Evolutionary conservation across 1,140 invertebrate genomes (phyloP).

Genomic region (Drosophila repletoides): DNA sequence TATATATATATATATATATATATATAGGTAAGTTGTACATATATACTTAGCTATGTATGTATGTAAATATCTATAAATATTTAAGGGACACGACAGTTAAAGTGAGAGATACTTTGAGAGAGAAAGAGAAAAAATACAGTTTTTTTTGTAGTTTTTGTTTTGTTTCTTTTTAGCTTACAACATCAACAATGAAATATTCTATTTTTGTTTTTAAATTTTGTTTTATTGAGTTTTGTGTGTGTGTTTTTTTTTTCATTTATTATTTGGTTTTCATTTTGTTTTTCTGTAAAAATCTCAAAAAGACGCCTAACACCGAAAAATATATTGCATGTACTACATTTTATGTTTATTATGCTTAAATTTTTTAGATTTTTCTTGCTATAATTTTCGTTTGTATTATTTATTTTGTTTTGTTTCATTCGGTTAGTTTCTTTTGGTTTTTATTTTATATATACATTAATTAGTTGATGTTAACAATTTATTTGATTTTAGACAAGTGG

Average conservation of each 20-base stretch:
- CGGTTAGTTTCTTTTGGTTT: constrained; percentile 25
- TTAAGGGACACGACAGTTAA: constrained; percentile 71
- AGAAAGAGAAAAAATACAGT: constrained; percentile 72
- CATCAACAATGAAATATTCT: constrained; percentile 82
- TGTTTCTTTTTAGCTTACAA: constrained; percentile 70
- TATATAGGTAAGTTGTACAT: constrained; percentile 44
- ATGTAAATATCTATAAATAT: constrained; percentile 70
- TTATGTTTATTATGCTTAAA: constrained; percentile 55
- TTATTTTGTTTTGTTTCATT: constrained; percentile 2
- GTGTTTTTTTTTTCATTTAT: constrained; percentile 27
- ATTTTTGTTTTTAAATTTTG: constrained; percentile 34
- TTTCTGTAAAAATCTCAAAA: constrained; percentile 82
- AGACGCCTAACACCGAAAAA: constrained; percentile 83
- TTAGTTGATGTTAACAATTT: constrained; percentile 74
- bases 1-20: constrained; percentile 47
- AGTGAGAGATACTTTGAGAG: constrained; percentile 64
- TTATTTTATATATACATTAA: constrained; percentile 61
- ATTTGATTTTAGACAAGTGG: constrained; percentile 41
- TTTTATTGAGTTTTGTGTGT: constrained; percentile 37
- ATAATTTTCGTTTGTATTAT: too few species aligned
- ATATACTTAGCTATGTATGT: constrained; percentile 13
- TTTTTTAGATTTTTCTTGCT: constrained; percentile 13
- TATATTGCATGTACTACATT: constrained; percentile 80
- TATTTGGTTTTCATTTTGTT: constrained; percentile 32
- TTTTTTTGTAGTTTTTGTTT: constrained; percentile 14